phyloP scores from a whole-genome alignment of 2,113 vertebrate species.

The Lepus americanus region DNA sequence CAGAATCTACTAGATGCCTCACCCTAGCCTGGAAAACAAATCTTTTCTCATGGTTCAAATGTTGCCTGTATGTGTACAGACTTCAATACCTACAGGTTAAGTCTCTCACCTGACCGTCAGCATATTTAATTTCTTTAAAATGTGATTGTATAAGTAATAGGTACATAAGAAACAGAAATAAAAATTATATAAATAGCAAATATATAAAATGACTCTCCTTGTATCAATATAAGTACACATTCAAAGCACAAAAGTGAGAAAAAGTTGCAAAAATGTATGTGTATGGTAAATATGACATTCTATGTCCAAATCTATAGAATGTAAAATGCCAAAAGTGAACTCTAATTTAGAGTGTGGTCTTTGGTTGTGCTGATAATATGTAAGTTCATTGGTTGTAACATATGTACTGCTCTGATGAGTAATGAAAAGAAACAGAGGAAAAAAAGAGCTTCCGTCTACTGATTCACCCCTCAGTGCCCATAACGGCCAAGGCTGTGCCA shows the following conservation, averaged over 20 bases:
- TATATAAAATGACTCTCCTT: slow-evolving; percentile 10
- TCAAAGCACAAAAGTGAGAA: neutral
- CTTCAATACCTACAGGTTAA: neutral
- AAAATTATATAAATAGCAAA: no score
- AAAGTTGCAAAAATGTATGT: neutral
- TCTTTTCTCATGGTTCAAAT: neutral
- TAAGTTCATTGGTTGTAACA: neutral
- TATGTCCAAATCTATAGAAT: neutral
- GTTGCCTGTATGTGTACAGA: neutral
- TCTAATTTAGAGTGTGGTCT: neutral
- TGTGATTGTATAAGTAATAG: neutral
- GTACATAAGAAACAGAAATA: no score
- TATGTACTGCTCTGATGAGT: no score
- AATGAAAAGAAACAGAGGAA: no score
- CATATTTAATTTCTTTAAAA: slow-evolving; percentile 17
- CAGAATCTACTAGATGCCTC: neutral
- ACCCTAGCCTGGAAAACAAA: neutral
- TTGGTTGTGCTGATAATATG: neutral
- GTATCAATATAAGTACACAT: neutral
- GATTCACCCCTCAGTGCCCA: no score
- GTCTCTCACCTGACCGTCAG: neutral
- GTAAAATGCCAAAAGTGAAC: neutral
- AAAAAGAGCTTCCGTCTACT: no score
- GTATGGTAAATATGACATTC: neutral
- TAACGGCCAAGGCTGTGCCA: no score